Percentiles rank a stretch among this genome's conserved stretches.
Evolutionary conservation across 2,113 vertebrate species (phyloP).

Genomic region (Ageneiosus marmoratus): DNA sequence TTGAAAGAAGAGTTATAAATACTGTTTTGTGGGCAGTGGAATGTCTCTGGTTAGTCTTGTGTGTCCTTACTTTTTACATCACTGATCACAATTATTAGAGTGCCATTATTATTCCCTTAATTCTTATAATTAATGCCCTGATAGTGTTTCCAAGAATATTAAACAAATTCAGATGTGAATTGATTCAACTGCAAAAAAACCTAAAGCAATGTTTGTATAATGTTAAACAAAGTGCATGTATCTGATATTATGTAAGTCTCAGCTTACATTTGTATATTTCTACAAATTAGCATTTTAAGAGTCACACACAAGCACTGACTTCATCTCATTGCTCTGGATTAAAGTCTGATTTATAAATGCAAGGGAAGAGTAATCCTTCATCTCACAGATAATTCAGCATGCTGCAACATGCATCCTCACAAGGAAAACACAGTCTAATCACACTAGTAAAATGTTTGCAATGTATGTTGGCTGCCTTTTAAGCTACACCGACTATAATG

Average conservation of each 20-base stretch:
- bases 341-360: neutral
- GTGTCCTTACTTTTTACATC: constrained; percentile 11
- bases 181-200: neutral
- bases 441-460: neutral
- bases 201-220: neutral
- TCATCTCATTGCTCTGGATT: neutral
- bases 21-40: constrained; percentile 57
- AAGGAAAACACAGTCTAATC: neutral
- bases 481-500: too few relatives aligned
- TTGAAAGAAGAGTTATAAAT: constrained; percentile 62
- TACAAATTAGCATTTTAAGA: neutral
- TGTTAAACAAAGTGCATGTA: neutral
- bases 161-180: neutral
- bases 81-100: constrained; percentile 1
- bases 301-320: neutral
- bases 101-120: neutral
- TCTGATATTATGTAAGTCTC: neutral
- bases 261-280: too few relatives aligned
- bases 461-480: neutral
- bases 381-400: neutral
- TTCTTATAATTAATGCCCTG: constrained; percentile 1
- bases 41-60: constrained; percentile 57
- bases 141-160: neutral
- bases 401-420: neutral
- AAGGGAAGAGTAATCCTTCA: neutral